Evolutionary conservation across 1,140 invertebrate genomes (phyloP).

Genomic region (Trachymyrmex septentrionalis): DNA sequence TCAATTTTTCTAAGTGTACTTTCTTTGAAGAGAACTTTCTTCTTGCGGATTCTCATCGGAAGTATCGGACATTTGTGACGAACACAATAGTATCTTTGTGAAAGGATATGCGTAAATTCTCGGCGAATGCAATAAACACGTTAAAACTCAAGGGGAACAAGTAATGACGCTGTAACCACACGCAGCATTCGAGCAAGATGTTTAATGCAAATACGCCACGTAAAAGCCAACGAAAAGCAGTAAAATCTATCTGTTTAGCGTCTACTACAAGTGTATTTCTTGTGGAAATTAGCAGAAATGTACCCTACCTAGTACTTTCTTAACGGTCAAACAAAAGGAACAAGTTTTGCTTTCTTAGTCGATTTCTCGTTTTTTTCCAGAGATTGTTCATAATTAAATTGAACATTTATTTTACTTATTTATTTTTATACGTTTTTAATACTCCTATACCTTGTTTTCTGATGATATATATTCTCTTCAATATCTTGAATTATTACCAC

Average conservation of each 20-base stretch:
- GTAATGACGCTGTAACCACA: conserved; percentile 7
- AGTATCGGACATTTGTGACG: background rate
- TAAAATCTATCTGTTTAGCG: conserved; percentile 37
- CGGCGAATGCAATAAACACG: conserved; percentile 10
- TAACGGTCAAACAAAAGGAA: background rate
- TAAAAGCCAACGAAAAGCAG: conserved; percentile 3
- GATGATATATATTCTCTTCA: background rate
- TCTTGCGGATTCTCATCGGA: background rate
- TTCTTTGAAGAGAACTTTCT: background rate
- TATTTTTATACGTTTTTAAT: background rate
- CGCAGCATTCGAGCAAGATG: conserved; percentile 13
- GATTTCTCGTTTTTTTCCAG: background rate
- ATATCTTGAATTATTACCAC: background rate
- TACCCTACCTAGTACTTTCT: background rate
- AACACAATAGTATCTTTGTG: background rate
- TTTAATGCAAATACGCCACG: conserved; percentile 27
- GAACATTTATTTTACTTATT: background rate
- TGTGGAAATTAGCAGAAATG: conserved; percentile 42
- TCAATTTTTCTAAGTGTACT: background rate
- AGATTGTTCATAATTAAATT: background rate
- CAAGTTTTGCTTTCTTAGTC: conserved; percentile 3
- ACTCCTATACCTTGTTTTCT: background rate
- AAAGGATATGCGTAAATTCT: background rate
- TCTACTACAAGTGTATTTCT: background rate
- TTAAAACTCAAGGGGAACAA: conserved; percentile 30